These are phyloP conservation scores for Sisyra nigra DNA, from an alignment of 2,888 invertebrate genomes.

Conservation along the genomic window DNA sequence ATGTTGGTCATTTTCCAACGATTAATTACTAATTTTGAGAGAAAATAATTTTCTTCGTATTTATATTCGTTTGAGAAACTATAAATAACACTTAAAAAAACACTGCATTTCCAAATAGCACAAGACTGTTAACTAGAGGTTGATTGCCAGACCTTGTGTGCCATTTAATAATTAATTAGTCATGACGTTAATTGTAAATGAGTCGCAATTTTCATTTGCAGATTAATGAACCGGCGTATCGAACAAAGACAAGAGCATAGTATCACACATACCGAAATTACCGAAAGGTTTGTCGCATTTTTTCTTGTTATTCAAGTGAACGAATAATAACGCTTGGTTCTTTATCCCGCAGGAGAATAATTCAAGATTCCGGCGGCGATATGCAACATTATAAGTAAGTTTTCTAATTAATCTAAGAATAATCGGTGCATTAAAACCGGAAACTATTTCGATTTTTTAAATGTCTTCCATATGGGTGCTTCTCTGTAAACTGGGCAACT, in stretches of 20 bases:
- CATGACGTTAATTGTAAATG: neutral
- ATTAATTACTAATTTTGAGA: too few species aligned
- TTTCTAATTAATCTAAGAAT: slow-evolving; percentile 13
- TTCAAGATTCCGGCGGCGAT: slow-evolving; percentile 43
- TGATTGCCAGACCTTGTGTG: neutral
- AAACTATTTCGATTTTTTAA: too few species aligned
- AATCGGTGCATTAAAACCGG: too few species aligned
- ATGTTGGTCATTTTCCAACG: too few species aligned
- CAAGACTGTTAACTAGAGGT: neutral
- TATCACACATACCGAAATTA: slow-evolving; percentile 49
- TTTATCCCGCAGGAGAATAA: slow-evolving; percentile 47
- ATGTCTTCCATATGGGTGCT: too few species aligned
- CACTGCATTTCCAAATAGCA: neutral
- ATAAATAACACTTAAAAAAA: too few species aligned
- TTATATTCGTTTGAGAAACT: too few species aligned
- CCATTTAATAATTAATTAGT: neutral
- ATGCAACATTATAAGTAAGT: slow-evolving; percentile 50
- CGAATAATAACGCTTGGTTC: slow-evolving; percentile 7
- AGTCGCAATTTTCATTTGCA: slow-evolving; percentile 20
- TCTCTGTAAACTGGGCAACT: too few species aligned
- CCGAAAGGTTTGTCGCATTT: slow-evolving; percentile 33
- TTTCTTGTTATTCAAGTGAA: slow-evolving; percentile 2
- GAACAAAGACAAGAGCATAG: slow-evolving; percentile 50
- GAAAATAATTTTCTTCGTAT: too few species aligned
- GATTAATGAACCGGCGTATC: slow-evolving; percentile 50